Evolutionary conservation across 2,888 invertebrate species (phyloP).

Genomic region (Sarcophaga carnaria): DNA sequence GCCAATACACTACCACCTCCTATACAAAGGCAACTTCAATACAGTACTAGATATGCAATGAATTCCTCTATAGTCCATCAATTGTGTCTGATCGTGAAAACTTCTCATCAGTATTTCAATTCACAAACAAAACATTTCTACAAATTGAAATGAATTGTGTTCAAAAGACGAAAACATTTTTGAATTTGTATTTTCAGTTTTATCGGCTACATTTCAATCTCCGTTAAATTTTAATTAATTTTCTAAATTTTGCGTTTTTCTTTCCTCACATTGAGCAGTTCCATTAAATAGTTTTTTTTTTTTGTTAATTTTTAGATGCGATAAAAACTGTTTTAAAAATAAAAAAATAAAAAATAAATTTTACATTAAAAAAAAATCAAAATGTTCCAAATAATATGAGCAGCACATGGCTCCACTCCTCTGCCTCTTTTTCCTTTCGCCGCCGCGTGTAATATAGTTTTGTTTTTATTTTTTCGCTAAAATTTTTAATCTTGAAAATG

Average conservation of each 20-base stretch:
- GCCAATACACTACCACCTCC: too few species aligned
- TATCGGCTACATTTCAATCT: conserved; percentile 5
- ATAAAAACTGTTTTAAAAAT: background rate
- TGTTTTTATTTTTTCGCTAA: conserved; percentile 5
- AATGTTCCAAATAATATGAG: background rate
- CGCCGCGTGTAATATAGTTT: background rate
- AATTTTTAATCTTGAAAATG: conserved; percentile 35
- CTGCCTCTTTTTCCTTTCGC: background rate
- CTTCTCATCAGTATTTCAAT: too few species aligned
- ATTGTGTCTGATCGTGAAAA: too few species aligned
- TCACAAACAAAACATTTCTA: too few species aligned
- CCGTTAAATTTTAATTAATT: conserved; percentile 26
- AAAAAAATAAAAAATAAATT: background rate
- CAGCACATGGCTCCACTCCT: background rate
- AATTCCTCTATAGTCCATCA: too few species aligned
- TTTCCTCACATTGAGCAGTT: background rate
- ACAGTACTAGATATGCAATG: too few species aligned
- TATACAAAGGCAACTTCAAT: too few species aligned
- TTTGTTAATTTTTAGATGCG: conserved; percentile 2
- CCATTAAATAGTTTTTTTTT: conserved; percentile 12
- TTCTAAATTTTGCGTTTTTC: background rate
- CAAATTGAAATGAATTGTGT: too few species aligned
- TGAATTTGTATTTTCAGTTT: background rate
- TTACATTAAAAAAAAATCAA: background rate
- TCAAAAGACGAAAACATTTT: too few species aligned